Conservation (phyloP, 2,797 vertebrate species). For the Bradypodion ventrale region DNA sequence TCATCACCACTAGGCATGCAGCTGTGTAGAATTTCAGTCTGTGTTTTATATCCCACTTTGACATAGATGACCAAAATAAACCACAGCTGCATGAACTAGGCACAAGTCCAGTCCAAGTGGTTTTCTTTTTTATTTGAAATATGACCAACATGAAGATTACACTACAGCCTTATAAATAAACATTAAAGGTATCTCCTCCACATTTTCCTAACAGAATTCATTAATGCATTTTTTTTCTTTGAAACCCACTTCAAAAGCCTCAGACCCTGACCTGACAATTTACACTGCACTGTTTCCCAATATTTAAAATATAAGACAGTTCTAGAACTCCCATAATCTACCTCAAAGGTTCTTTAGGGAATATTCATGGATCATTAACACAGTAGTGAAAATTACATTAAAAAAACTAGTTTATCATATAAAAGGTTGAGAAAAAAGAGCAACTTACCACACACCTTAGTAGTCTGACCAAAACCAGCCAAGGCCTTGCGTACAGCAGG, state of each 20-base stretch:
- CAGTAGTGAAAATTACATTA: background rate
- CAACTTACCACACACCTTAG: conserved; percentile 79
- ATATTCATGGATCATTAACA: background rate
- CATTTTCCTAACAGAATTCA: background rate
- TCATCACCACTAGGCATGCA: too few species aligned
- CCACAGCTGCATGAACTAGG: background rate
- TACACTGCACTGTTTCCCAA: background rate
- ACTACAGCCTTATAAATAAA: background rate
- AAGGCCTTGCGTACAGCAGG: conserved; percentile 75
- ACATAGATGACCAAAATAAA: background rate
- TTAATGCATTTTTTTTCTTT: background rate
- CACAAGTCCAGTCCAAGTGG: too few species aligned
- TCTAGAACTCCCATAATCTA: background rate
- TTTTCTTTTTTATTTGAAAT: too few species aligned
- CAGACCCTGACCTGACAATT: background rate
- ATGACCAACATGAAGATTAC: background rate
- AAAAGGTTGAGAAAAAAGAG: background rate
- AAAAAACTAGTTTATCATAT: background rate
- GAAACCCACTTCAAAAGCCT: background rate
- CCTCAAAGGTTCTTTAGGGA: background rate
- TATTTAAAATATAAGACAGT: background rate
- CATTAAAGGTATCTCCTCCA: background rate
- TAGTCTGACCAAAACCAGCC: conserved; percentile 67
- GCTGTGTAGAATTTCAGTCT: background rate
- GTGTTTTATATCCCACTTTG: background rate